Conservation (phyloP, 35 echinoderm and acorn worm species). For the Amphiura filiformis region DNA sequence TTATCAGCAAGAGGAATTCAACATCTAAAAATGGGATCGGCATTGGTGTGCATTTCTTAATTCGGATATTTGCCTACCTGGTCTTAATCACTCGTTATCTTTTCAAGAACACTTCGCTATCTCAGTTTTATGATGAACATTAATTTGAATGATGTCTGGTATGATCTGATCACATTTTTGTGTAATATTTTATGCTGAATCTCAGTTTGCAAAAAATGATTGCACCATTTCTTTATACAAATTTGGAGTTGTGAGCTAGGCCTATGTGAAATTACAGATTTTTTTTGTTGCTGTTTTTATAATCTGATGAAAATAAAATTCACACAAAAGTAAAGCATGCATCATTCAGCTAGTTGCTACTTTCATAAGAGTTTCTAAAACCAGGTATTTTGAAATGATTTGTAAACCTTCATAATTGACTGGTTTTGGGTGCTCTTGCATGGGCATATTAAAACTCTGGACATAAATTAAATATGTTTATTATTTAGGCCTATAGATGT, state of each 20-base stretch:
- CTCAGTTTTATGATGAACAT: not conserved
- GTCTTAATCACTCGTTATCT: not conserved
- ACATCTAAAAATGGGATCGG: not conserved
- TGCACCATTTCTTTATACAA: not conserved
- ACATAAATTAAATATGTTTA: too few relatives aligned
- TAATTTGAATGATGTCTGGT: not conserved
- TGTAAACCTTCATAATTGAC: too few relatives aligned
- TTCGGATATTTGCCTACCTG: not conserved
- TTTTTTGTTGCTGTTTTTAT: not conserved
- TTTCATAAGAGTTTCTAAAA: too few relatives aligned
- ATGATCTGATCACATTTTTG: not conserved
- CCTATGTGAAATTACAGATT: not conserved
- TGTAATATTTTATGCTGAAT: not conserved
- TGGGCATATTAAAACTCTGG: too few relatives aligned
- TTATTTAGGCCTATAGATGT: too few relatives aligned
- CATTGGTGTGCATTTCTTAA: not conserved
- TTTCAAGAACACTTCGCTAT: not conserved
- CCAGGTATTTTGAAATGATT: too few relatives aligned
- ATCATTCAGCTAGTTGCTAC: too few relatives aligned
- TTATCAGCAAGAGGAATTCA: not conserved
- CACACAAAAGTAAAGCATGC: too few relatives aligned
- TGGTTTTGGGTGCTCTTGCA: too few relatives aligned
- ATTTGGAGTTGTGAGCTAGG: not conserved
- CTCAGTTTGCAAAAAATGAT: not conserved
- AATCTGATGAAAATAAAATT: too few relatives aligned